phyloP scores from a whole-genome alignment of 2,888 invertebrate genomes.

The Drosophila sordidapex region DNA sequence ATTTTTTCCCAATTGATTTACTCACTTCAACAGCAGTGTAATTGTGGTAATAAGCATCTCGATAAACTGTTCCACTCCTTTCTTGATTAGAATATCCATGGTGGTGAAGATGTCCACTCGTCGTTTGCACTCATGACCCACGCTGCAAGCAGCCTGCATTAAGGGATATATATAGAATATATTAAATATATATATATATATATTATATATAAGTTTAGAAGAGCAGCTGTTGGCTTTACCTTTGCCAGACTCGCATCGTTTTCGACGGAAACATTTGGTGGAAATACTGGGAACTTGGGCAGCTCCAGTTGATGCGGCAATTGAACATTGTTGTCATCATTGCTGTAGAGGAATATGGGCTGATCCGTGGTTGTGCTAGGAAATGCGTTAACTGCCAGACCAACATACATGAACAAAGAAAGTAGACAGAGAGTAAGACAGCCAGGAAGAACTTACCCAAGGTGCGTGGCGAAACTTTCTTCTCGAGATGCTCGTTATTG shows the following conservation, averaged over 20 bases:
- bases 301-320: conserved; percentile 89
- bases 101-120: conserved; percentile 88
- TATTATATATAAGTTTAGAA: not conserved
- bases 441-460: conserved; percentile 77
- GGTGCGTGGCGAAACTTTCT: conserved; percentile 88
- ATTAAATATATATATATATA: no score
- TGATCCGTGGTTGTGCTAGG: conserved; percentile 88
- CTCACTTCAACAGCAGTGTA: conserved; percentile 85
- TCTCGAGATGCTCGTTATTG: conserved; percentile 88
- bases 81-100: conserved; percentile 89
- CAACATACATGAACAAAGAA: not conserved
- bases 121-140: conserved; percentile 91
- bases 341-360: conserved; percentile 92
- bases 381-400: conserved; percentile 83
- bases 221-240: conserved; percentile 79
- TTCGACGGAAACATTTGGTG: conserved; percentile 93
- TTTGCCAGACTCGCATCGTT: conserved; percentile 96
- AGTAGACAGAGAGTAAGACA: not conserved
- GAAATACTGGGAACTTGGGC: conserved; percentile 95
- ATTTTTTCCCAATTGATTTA: not conserved
- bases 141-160: conserved; percentile 91
- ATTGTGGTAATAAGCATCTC: conserved; percentile 89
- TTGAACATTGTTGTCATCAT: conserved; percentile 92
- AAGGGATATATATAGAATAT: conserved; percentile 7
- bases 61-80: conserved; percentile 90